These are phyloP conservation scores for Channa maculata DNA, from an alignment of 2,113 vertebrate species.

Conservation along the genomic window DNA sequence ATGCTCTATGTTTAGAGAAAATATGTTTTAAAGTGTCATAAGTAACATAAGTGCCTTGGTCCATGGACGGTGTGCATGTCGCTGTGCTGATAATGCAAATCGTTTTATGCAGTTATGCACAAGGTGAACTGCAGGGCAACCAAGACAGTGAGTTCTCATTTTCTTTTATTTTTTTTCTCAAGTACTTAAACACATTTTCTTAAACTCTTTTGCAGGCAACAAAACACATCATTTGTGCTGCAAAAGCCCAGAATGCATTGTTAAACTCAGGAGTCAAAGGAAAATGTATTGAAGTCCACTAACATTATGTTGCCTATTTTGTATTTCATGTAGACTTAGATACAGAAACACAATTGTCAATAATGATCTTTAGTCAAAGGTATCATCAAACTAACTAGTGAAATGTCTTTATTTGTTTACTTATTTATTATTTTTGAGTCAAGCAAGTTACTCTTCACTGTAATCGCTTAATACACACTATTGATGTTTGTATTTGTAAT, in stretches of 20 bases:
- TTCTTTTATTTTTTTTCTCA: not conserved
- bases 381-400: too few relatives aligned
- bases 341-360: too few relatives aligned
- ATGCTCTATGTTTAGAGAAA: constrained; percentile 42
- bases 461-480: too few relatives aligned
- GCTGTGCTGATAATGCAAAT: constrained; percentile 51
- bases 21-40: constrained; percentile 28
- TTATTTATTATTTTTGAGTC: too few relatives aligned
- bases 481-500: too few relatives aligned
- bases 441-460: too few relatives aligned
- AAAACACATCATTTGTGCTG: not conserved
- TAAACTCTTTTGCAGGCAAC: not conserved
- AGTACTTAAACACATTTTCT: not conserved
- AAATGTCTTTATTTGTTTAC: too few relatives aligned
- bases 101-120: too few relatives aligned
- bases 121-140: not conserved
- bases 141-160: constrained; percentile 6
- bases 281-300: not conserved
- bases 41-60: constrained; percentile 37
- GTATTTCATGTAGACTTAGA: too few relatives aligned
- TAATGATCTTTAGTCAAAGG: too few relatives aligned
- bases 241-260: not conserved
- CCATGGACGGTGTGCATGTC: constrained; percentile 32
- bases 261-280: constrained; percentile 7
- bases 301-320: too few relatives aligned